phyloP scores from a whole-genome alignment of 2,797 vertebrate species.

The Esox masquinongy region DNA sequence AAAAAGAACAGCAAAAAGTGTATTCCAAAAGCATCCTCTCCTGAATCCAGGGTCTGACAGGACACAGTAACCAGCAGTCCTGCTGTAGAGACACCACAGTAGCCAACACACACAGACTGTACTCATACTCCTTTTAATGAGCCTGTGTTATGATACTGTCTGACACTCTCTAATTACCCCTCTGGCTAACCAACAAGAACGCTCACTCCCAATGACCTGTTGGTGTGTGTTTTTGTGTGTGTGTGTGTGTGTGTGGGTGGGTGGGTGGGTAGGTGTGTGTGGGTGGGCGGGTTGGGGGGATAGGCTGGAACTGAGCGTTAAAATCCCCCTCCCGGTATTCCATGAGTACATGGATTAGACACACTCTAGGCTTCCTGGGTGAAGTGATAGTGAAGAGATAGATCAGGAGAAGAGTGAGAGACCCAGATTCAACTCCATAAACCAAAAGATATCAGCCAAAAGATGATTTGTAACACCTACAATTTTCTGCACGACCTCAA shows the following conservation, averaged over 20 bases:
- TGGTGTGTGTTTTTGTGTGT: neutral
- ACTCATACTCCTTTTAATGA: slow-evolving; percentile 56
- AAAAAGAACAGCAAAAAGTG: slow-evolving; percentile 32
- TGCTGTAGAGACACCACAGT: slow-evolving; percentile 47
- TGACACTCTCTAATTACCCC: slow-evolving; percentile 39
- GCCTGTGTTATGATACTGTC: slow-evolving; percentile 44
- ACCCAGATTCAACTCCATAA: neutral
- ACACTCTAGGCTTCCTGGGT: slow-evolving; percentile 6
- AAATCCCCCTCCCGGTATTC: slow-evolving; percentile 1
- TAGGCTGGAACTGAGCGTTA: neutral
- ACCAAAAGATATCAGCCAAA: neutral
- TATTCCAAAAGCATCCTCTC: neutral
- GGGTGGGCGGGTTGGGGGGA: slow-evolving; percentile 8
- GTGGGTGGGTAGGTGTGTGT: too few relatives aligned
- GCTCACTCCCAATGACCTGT: neutral
- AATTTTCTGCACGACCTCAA: slow-evolving; percentile 13
- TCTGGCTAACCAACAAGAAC: slow-evolving; percentile 53
- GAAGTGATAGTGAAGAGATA: slow-evolving; percentile 1
- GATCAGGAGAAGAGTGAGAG: neutral
- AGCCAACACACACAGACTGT: slow-evolving; percentile 2
- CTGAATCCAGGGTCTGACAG: neutral
- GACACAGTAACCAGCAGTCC: neutral
- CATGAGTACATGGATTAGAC: slow-evolving; percentile 5
- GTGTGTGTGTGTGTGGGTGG: slow-evolving; percentile 17
- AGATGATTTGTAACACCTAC: neutral